Evolutionary conservation across 30 jellyfish, hydroid and myxozoan genomes (phyloP), one percentile per base, ranked within the genome.

Genomic region (Hydra vulgaris): DNA sequence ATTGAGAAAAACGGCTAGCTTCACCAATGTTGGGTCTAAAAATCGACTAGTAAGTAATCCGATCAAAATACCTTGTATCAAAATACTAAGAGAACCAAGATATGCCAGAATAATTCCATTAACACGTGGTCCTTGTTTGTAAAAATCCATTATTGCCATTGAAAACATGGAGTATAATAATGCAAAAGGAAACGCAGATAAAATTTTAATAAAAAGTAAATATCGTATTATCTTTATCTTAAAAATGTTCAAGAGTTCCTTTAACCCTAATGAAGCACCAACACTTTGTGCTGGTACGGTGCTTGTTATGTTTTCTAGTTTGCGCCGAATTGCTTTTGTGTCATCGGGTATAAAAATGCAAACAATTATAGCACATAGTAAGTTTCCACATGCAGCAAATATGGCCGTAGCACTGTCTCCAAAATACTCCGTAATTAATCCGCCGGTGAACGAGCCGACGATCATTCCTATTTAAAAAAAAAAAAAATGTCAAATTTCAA

Each of bases 141-240:
- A 80, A 52, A 22, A 80, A 80, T 80, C 87, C 87, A 80, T 80
- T 1, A 80, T 80, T 21, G 87, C 87, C 69, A 80, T 80, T 52
- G 85, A 66, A 69, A 80, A 80, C 87, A 80, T 80, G 0, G 87
- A 80, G 21, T 80, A 80, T 0, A 80, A 18, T 21, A 80, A n/a
- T 0, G 75, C 27, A 70, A 80, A 80, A 17, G 87, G 87, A 66
- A 80, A 80, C 4, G 87, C 87, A 15, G 83, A 66, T 22, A 70
- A 19, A 53, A 80, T 66, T 66, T 80, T 80, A 21, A 80, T 66
- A 74, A 80, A 52, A 18, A 80, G 72, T 19, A 80, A 80, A 80
- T 66, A 80, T 15, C 70, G 55, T 12, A 80, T 70, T 22, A 66
- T 80, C 21, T 80, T 70, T 22, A 80, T 66, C 71, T 70, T 67